Percentiles rank a stretch among this genome's conserved stretches.
These are phyloP conservation scores for Leptestheria dahalacensis DNA, from an alignment of 1,140 invertebrate species.

Conservation along the genomic window DNA sequence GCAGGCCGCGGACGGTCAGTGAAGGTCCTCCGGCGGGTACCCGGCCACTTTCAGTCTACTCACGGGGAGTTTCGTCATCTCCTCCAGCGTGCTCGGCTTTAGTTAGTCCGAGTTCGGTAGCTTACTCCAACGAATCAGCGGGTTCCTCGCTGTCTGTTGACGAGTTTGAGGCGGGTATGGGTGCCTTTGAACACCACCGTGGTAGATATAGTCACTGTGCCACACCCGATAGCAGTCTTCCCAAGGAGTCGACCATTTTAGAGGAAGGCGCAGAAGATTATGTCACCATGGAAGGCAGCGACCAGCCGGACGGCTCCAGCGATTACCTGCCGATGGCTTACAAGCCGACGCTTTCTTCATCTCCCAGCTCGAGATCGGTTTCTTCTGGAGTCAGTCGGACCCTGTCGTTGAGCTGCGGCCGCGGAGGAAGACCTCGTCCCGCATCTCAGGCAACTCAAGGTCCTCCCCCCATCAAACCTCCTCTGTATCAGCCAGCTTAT, in stretches of 20 bases:
- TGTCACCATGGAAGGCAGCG: constrained; percentile 17
- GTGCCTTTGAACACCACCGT: constrained; percentile 7
- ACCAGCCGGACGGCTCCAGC: constrained; percentile 10
- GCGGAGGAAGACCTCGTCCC: background rate
- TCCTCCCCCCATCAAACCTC: constrained; percentile 13
- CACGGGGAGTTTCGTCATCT: constrained; percentile 39
- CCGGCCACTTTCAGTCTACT: constrained; percentile 42
- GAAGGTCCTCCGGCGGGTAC: constrained; percentile 27
- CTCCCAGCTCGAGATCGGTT: constrained; percentile 11
- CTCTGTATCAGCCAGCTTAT: constrained; percentile 9
- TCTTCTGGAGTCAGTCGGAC: constrained; percentile 4
- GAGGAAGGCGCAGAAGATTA: constrained; percentile 19
- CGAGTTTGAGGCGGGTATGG: constrained; percentile 9
- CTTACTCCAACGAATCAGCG: constrained; percentile 49
- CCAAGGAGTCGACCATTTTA: constrained; percentile 39
- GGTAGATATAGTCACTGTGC: constrained; percentile 36
- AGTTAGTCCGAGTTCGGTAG: constrained; percentile 30
- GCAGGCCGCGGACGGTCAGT: constrained; percentile 43
- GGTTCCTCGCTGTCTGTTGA: constrained; percentile 52
- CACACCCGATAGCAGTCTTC: constrained; percentile 36
- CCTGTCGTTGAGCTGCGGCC: background rate
- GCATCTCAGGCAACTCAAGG: background rate
- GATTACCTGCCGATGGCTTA: constrained; percentile 19
- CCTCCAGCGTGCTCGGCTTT: constrained; percentile 38
- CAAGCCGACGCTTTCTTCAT: constrained; percentile 5